Conservation (phyloP, 2,797 vertebrate genomes). For the Tiaroga cobitis region DNA sequence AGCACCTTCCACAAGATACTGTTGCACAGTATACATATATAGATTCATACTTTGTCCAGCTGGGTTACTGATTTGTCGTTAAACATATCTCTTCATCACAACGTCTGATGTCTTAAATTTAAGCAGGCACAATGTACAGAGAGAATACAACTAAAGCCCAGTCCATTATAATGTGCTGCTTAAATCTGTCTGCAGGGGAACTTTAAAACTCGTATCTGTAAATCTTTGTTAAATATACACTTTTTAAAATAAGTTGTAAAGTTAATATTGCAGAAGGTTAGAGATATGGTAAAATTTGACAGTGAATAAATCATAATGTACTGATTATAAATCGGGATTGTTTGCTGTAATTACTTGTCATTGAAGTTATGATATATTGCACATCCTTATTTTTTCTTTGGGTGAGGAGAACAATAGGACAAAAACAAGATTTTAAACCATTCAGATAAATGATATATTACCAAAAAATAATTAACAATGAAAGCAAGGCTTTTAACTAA, state of each 20-base stretch:
- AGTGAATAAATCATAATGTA: conserved; percentile 11
- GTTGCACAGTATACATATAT: conserved; percentile 45
- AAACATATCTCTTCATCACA: conserved; percentile 35
- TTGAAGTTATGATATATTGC: neutral
- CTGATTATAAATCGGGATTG: neutral
- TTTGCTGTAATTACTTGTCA: conserved; percentile 3
- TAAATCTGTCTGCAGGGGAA: conserved; percentile 1
- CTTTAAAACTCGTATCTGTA: neutral
- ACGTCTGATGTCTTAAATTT: neutral
- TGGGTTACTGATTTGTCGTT: conserved; percentile 38
- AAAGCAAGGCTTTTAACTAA: neutral
- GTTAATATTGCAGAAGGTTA: conserved; percentile 32
- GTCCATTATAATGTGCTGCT: conserved; percentile 24
- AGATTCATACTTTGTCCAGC: conserved; percentile 63
- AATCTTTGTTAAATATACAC: conserved; percentile 7
- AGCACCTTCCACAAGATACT: conserved; percentile 40
- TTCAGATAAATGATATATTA: neutral
- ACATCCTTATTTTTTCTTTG: neutral
- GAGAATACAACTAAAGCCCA: conserved; percentile 13
- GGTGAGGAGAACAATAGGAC: neutral
- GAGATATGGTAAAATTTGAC: conserved; percentile 13
- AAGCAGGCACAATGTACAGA: conserved; percentile 45
- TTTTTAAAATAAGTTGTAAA: conserved; percentile 3
- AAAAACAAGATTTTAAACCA: neutral
- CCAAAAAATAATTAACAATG: neutral